Percentiles rank a stretch among this genome's conserved stretches.
phyloP scores from a whole-genome alignment of 2,113 vertebrate species.

The Dicaeum eximium region DNA sequence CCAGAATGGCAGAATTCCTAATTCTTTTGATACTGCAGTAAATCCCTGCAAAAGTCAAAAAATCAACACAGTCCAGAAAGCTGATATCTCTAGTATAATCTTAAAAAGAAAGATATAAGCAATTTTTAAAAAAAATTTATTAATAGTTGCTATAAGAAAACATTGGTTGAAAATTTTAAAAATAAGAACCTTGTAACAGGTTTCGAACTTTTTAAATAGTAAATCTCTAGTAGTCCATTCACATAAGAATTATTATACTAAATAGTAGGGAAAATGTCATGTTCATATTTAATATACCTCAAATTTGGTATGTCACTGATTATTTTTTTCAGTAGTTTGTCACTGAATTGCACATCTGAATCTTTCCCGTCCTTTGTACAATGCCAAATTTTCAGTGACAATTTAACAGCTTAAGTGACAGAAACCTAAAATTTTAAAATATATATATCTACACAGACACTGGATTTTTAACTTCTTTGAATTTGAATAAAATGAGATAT shows the following conservation, averaged over 20 bases:
- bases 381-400: not conserved
- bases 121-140: no score
- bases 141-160: not conserved
- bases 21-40: not conserved
- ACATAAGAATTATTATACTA: not conserved
- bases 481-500: conserved; percentile 22
- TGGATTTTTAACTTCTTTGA: conserved; percentile 1
- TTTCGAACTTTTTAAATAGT: not conserved
- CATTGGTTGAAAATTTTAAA: not conserved
- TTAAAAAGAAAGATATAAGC: not conserved
- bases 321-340: not conserved
- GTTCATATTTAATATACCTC: not conserved
- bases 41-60: not conserved
- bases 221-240: not conserved
- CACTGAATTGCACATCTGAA: not conserved
- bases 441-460: not conserved
- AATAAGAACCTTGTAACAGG: not conserved
- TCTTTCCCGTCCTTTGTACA: not conserved
- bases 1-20: not conserved
- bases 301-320: not conserved
- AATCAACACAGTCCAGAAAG: not conserved
- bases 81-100: not conserved
- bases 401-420: conserved; percentile 4
- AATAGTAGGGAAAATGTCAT: not conserved
- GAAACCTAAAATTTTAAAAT: not conserved